Evolutionary conservation across 2,888 invertebrate species (phyloP).

Genomic region (Pollenia griseotomentosa): DNA sequence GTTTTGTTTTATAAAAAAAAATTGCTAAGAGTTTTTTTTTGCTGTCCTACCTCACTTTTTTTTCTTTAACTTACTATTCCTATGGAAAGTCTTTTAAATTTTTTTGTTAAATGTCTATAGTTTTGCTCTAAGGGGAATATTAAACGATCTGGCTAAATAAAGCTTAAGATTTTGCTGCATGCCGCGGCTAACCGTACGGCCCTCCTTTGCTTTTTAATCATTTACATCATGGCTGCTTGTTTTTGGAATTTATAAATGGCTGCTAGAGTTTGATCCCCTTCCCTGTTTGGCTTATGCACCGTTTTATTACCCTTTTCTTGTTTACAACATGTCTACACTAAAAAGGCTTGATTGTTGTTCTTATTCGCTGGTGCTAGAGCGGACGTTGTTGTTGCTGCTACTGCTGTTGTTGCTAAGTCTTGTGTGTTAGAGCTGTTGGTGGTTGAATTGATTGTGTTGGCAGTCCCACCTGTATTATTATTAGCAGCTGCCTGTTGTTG

Average conservation of each 20-base stretch:
- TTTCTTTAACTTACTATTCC: conserved; percentile 75
- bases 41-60: conserved; percentile 55
- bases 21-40: conserved; percentile 37
- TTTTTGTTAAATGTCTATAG: conserved; percentile 54
- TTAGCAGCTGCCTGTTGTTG: conserved; percentile 72
- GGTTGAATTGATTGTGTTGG: conserved; percentile 65
- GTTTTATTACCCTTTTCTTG: neutral
- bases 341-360: conserved; percentile 82
- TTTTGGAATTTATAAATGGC: conserved; percentile 72
- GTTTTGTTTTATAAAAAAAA: conserved; percentile 37
- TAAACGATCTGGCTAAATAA: conserved; percentile 58
- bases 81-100: conserved; percentile 81
- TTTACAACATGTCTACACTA: conserved; percentile 78
- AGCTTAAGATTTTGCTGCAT: conserved; percentile 60
- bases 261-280: conserved; percentile 68
- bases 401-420: conserved; percentile 67
- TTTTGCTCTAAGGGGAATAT: conserved; percentile 64
- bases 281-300: conserved; percentile 45
- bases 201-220: conserved; percentile 17
- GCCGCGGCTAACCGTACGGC: conserved; percentile 13
- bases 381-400: conserved; percentile 58
- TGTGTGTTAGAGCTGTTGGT: conserved; percentile 63
- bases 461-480: conserved; percentile 75
- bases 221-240: conserved; percentile 60
- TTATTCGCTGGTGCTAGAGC: conserved; percentile 74